Percentiles rank a stretch among this genome's conserved stretches.
phyloP scores from a whole-genome alignment of 2,888 invertebrate species.

The Amorpha juglandis region DNA sequence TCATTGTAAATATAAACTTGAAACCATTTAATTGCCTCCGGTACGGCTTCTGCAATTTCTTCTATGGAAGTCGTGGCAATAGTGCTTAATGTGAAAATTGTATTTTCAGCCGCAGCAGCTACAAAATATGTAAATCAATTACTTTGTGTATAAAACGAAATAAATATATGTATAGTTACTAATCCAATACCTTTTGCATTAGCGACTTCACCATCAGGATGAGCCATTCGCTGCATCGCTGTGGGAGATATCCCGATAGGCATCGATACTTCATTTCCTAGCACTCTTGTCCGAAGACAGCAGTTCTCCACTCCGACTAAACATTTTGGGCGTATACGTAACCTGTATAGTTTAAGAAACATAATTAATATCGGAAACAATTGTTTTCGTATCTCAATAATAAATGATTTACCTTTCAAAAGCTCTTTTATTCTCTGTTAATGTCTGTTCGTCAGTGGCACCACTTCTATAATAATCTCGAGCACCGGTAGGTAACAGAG shows the following conservation, averaged over 20 bases:
- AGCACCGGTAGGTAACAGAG: slow-evolving; percentile 86
- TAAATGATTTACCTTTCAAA: slow-evolving; percentile 87
- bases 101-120: slow-evolving; percentile 91
- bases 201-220: slow-evolving; percentile 94
- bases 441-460: slow-evolving; percentile 90
- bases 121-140: slow-evolving; percentile 32
- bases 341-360: slow-evolving; percentile 81
- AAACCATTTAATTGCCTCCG: slow-evolving; percentile 92
- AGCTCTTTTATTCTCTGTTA: slow-evolving; percentile 89
- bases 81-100: slow-evolving; percentile 93
- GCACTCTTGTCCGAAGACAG: slow-evolving; percentile 85
- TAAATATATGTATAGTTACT: background rate
- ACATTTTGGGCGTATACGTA: slow-evolving; percentile 90
- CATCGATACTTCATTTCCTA: slow-evolving; percentile 87
- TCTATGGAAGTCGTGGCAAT: slow-evolving; percentile 94
- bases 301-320: slow-evolving; percentile 88
- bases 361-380: background rate
- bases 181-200: slow-evolving; percentile 90
- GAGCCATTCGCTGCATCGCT: slow-evolving; percentile 96
- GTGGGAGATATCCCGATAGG: slow-evolving; percentile 94
- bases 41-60: slow-evolving; percentile 91
- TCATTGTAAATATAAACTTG: slow-evolving; percentile 96
- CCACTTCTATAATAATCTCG: slow-evolving; percentile 95
- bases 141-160: background rate
- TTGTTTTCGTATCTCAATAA: background rate